Conservation (phyloP, 2,113 vertebrate species). For the Origma solitaria region DNA sequence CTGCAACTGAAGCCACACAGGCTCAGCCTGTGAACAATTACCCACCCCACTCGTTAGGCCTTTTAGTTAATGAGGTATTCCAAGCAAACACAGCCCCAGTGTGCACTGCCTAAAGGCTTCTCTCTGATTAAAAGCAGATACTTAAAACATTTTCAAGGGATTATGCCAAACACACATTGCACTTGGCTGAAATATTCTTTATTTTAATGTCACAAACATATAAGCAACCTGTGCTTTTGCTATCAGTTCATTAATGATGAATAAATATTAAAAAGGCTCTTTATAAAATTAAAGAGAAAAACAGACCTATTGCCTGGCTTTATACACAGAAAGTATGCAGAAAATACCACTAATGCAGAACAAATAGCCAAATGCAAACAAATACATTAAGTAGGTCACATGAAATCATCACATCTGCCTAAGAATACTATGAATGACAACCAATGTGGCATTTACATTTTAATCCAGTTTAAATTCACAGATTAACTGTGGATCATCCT, state of each 20-base stretch:
- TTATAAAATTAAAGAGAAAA: background rate
- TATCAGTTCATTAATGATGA: background rate
- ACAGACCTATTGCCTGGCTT: background rate
- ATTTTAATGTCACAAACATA: background rate
- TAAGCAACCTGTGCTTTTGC: background rate
- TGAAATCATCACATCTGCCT: background rate
- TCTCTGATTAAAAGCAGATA: background rate
- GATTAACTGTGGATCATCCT: background rate
- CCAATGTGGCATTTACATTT: background rate
- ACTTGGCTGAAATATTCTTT: background rate
- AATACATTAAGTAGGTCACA: background rate
- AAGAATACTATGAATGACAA: background rate
- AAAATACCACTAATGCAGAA: background rate
- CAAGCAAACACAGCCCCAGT: background rate
- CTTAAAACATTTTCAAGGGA: background rate
- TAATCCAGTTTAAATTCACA: conserved; percentile 29
- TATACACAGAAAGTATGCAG: background rate
- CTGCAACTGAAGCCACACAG: background rate
- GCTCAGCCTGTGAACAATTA: background rate
- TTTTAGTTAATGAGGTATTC: background rate
- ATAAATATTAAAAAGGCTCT: background rate
- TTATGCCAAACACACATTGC: background rate
- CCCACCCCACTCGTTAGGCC: background rate
- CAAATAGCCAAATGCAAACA: background rate
- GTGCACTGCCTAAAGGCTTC: background rate